Evolutionary conservation across 2,797 vertebrate genomes (phyloP).

Genomic region (Passerculus sandwichensis): DNA sequence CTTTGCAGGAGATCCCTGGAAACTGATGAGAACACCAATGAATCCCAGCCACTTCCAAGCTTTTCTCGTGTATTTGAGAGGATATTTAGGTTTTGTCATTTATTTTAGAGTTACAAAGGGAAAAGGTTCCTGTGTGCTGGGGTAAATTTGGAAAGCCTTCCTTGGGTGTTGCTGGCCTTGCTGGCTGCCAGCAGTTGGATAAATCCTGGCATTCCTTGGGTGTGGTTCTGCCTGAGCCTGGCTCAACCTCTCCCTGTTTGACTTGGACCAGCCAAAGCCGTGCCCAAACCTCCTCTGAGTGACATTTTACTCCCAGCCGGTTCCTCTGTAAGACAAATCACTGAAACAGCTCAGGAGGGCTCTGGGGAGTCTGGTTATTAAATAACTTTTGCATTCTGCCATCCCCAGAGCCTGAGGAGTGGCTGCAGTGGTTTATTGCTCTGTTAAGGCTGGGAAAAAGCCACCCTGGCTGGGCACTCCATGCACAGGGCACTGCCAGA

Average conservation of each 20-base stretch:
- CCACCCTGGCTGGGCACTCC: neutral
- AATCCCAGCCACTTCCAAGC: neutral
- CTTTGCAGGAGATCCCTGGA: neutral
- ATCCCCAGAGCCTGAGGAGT: neutral
- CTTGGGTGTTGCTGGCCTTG: neutral
- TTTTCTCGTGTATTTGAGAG: neutral
- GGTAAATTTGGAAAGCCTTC: neutral
- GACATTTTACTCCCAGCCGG: rapidly evolving
- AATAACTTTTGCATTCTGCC: neutral
- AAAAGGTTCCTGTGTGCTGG: rapidly evolving
- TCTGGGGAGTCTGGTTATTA: neutral
- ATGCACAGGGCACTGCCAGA: neutral
- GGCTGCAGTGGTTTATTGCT: neutral
- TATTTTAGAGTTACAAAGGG: neutral
- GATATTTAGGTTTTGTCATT: neutral
- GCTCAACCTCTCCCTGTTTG: rapidly evolving
- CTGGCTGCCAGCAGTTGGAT: neutral
- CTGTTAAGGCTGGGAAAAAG: neutral
- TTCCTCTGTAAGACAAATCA: neutral
- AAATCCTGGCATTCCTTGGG: neutral
- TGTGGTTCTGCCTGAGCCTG: neutral
- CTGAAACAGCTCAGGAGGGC: neutral
- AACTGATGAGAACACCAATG: neutral
- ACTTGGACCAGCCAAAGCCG: neutral
- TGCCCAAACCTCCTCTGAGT: neutral